phyloP scores from a whole-genome alignment of 1,140 invertebrate species.

The Paramacrobiotus metropolitanus region DNA sequence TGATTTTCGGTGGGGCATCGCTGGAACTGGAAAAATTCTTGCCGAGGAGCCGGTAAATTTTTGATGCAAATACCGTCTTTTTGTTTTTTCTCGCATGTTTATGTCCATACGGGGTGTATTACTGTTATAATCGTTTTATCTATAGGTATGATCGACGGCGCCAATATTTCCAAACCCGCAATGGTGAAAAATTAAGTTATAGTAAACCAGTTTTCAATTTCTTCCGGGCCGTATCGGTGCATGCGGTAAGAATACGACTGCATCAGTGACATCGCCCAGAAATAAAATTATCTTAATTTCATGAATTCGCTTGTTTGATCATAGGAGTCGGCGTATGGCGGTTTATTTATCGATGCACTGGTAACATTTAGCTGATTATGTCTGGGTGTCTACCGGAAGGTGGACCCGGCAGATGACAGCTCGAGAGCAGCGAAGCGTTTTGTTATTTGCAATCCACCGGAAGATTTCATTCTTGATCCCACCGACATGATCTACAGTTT shows the following conservation, averaged over 20 bases:
- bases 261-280: too few species aligned
- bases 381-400: not conserved
- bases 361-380: not conserved
- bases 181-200: not conserved
- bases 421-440: slow-evolving; percentile 21
- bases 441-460: slow-evolving; percentile 25
- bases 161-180: not conserved
- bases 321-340: not conserved
- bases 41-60: not conserved
- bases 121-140: not conserved
- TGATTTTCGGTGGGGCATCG: not conserved
- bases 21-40: not conserved
- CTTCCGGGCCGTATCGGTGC: not conserved
- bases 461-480: slow-evolving; percentile 20
- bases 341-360: slow-evolving; percentile 3
- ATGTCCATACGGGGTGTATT: not conserved
- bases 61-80: not conserved
- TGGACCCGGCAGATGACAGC: not conserved
- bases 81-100: not conserved
- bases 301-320: not conserved
- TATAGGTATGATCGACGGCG: not conserved
- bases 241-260: not conserved
- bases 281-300: not conserved
- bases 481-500: slow-evolving; percentile 21
- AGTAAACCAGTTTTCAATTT: not conserved